Percentiles rank a stretch among this genome's conserved stretches.
Evolutionary conservation across 2,113 vertebrate species (phyloP).

Genomic region (Anoplopoma fimbria): DNA sequence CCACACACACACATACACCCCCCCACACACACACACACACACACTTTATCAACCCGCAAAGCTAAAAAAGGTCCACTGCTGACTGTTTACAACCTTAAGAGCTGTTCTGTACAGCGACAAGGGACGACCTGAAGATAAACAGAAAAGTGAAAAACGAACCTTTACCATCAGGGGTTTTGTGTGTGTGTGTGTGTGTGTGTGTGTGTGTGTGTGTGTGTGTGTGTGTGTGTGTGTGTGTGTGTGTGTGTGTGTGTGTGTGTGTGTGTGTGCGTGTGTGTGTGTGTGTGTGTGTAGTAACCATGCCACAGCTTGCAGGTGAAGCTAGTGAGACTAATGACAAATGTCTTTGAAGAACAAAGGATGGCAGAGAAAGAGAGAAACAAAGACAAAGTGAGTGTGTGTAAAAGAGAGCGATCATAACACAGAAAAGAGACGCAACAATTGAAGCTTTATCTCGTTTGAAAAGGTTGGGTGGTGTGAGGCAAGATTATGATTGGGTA

Average conservation of each 20-base stretch:
- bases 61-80: constrained; percentile 32
- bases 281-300: constrained; percentile 8
- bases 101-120: constrained; percentile 31
- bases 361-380: constrained; percentile 12
- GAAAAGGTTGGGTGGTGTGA: constrained; percentile 24
- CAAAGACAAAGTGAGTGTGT: constrained; percentile 26
- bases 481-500: constrained; percentile 29
- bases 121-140: constrained; percentile 37
- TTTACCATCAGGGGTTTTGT: constrained; percentile 30
- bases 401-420: constrained; percentile 25
- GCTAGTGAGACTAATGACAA: constrained; percentile 66
- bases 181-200: not conserved
- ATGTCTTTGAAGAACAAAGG: constrained; percentile 72
- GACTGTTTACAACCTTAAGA: constrained; percentile 38
- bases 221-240: not conserved
- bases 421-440: constrained; percentile 24
- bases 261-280: constrained; percentile 5
- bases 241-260: not conserved
- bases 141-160: constrained; percentile 7
- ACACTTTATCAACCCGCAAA: constrained; percentile 3
- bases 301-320: constrained; percentile 45
- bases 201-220: constrained; percentile 5
- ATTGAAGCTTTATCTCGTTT: constrained; percentile 44
- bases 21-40: constrained; percentile 9
- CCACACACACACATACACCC: constrained; percentile 7